Evolutionary conservation across 2,888 invertebrate species (phyloP).

Genomic region (Plagodis dolabraria): DNA sequence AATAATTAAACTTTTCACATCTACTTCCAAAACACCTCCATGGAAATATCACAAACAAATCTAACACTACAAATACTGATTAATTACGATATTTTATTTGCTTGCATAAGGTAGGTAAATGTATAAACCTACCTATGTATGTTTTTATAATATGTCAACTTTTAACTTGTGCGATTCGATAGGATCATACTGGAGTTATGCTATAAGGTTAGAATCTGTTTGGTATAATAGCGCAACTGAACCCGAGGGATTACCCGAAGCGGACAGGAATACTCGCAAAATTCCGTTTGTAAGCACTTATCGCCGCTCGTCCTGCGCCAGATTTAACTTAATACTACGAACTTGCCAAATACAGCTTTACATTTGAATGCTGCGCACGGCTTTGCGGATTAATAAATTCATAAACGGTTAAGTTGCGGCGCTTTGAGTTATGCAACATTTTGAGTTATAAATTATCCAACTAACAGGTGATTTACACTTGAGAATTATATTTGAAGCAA

Average conservation of each 20-base stretch:
- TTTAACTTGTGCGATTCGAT: too few species aligned
- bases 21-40: too few species aligned
- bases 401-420: constrained; percentile 3
- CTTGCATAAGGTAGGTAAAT: too few species aligned
- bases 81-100: too few species aligned
- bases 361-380: background rate
- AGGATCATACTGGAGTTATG: too few species aligned
- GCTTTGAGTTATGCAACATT: background rate
- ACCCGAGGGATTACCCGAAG: constrained; percentile 34
- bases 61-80: too few species aligned
- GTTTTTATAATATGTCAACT: too few species aligned
- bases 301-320: constrained; percentile 21
- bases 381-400: constrained; percentile 9
- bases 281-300: constrained; percentile 35
- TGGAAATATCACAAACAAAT: too few species aligned
- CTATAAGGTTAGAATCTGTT: background rate
- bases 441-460: background rate
- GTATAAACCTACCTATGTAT: too few species aligned
- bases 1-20: too few species aligned
- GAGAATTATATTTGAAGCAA: too few species aligned
- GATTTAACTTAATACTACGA: constrained; percentile 20
- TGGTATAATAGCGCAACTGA: constrained; percentile 23
- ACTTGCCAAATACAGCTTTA: constrained; percentile 20
- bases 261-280: constrained; percentile 30
- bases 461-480: too few species aligned